These are phyloP conservation scores for Phyto melanocephala DNA, from an alignment of 2,888 invertebrate species.

Conservation along the genomic window DNA sequence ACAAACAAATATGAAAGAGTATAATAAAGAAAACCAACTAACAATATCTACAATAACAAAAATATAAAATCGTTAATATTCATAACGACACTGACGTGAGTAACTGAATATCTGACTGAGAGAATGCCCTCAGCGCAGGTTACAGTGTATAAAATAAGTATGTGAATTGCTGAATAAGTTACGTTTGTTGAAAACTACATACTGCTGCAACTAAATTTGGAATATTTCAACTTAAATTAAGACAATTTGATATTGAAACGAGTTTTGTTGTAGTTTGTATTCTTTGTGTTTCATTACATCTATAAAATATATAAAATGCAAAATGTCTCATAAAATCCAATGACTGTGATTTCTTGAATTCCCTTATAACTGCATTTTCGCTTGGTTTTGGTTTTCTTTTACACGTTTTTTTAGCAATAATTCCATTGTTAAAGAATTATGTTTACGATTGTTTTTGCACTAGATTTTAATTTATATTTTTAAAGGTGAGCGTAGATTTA, in stretches of 20 bases:
- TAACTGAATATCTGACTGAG: slow-evolving; percentile 37
- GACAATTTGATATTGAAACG: slow-evolving; percentile 9
- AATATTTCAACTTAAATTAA: slow-evolving; percentile 26
- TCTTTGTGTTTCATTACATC: slow-evolving; percentile 1
- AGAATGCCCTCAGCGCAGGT: slow-evolving; percentile 30
- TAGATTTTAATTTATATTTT: not conserved
- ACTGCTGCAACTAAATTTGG: not conserved
- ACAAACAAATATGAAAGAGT: slow-evolving; percentile 8
- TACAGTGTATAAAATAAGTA: not conserved
- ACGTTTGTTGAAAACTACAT: not conserved
- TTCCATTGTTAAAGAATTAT: not conserved
- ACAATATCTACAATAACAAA: not conserved
- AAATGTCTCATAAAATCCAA: slow-evolving; percentile 25
- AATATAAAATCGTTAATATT: slow-evolving; percentile 54
- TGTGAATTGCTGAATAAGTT: slow-evolving; percentile 28
- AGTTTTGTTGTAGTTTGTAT: not conserved
- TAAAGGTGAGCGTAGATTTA: not conserved
- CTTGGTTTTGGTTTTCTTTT: not conserved
- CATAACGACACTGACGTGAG: slow-evolving; percentile 57
- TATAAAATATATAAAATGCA: slow-evolving; percentile 5
- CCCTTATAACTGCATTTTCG: slow-evolving; percentile 34
- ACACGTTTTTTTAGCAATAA: not conserved
- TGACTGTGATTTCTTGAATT: slow-evolving; percentile 50
- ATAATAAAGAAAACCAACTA: slow-evolving; percentile 23
- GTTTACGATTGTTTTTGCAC: not conserved